Conservation (phyloP, 1,140 invertebrate genomes). For the Drosophila lacteicornis region DNA sequence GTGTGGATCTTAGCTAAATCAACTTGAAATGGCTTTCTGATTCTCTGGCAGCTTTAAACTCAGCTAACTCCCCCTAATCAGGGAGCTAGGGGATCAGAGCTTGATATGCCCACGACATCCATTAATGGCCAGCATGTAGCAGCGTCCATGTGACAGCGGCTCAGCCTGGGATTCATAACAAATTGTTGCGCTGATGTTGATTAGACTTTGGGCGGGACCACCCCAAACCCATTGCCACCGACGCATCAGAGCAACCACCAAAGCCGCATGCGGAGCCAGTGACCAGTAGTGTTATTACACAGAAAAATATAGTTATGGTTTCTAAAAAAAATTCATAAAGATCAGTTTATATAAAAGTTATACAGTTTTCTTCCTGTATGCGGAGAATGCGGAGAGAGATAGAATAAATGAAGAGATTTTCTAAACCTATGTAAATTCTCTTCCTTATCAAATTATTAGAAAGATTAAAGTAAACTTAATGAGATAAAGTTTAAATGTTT, state of each 20-base stretch:
- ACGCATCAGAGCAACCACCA: conserved; percentile 46
- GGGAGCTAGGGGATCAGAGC: conserved; percentile 3
- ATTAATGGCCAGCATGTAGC: conserved; percentile 60
- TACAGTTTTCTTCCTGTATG: too few species aligned
- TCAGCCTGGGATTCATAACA: conserved; percentile 66
- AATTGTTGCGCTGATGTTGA: conserved; percentile 76
- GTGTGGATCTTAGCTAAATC: neutral
- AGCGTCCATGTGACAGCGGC: conserved; percentile 45
- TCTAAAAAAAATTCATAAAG: neutral
- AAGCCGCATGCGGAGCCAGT: conserved; percentile 30
- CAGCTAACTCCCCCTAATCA: conserved; percentile 2
- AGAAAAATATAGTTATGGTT: accelerated
- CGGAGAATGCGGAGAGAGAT: too few species aligned
- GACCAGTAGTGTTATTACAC: conserved; percentile 32
- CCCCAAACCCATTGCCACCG: neutral
- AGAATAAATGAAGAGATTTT: neutral
- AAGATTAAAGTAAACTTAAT: neutral
- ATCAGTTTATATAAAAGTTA: too few species aligned
- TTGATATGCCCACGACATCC: conserved; percentile 66
- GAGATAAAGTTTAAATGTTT: too few species aligned
- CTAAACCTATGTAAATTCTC: neutral
- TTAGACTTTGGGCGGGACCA: conserved; percentile 51
- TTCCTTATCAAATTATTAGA: neutral
- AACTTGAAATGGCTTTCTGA: conserved; percentile 22
- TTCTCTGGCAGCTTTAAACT: conserved; percentile 28